These are phyloP conservation scores for Scaptomyza montana DNA, from an alignment of 1,140 invertebrate genomes.

Conservation along the genomic window DNA sequence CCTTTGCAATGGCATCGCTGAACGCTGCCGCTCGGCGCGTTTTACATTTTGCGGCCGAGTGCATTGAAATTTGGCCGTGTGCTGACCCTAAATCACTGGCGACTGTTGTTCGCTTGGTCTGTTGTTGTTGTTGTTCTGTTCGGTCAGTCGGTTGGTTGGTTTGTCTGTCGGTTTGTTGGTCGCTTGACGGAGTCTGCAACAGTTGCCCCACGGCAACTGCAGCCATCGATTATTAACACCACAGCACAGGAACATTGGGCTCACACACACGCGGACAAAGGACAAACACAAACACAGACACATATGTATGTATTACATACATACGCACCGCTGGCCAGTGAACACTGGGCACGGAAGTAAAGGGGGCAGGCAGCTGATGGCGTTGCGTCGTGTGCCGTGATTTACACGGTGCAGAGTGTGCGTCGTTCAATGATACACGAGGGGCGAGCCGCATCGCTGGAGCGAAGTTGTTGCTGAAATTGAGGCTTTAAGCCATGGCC, in stretches of 20 bases:
- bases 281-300: too few relatives aligned
- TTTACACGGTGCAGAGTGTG: constrained; percentile 27
- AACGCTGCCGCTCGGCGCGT: constrained; percentile 22
- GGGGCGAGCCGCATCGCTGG: constrained; percentile 18
- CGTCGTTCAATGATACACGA: constrained; percentile 47
- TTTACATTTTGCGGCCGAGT: constrained; percentile 57
- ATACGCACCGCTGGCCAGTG: background rate
- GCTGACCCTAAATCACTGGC: constrained; percentile 72
- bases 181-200: constrained; percentile 2
- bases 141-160: background rate
- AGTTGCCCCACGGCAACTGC: constrained; percentile 33
- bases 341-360: background rate
- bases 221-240: constrained; percentile 74
- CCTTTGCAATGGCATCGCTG: background rate
- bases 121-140: background rate
- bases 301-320: too few relatives aligned
- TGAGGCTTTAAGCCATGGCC: constrained; percentile 43
- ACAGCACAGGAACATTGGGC: constrained; percentile 4
- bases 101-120: constrained; percentile 39
- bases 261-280: background rate
- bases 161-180: background rate
- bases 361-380: constrained; percentile 3
- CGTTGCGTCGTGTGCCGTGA: constrained; percentile 24
- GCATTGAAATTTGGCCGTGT: constrained; percentile 61
- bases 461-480: background rate